These are phyloP conservation scores for Cydia strobilella DNA, from an alignment of 1,140 invertebrate species.

Conservation along the genomic window DNA sequence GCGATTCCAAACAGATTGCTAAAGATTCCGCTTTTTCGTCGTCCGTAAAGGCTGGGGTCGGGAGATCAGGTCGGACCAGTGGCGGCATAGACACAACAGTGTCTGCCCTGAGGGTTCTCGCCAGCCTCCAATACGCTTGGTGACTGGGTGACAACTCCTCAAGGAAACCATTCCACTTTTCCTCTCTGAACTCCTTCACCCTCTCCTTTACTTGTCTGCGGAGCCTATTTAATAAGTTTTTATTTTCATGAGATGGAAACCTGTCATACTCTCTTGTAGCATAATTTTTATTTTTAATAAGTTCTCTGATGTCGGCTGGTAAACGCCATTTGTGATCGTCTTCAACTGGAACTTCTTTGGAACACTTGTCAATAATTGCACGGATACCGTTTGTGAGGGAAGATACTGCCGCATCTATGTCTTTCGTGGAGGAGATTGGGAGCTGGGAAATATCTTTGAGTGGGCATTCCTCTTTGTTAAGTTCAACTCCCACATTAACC, in stretches of 20 bases:
- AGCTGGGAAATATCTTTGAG: too few species aligned
- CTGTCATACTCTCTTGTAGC: too few species aligned
- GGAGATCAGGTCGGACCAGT: neutral
- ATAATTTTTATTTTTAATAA: too few species aligned
- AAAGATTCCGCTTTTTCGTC: conserved; percentile 10
- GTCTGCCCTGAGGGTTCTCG: neutral
- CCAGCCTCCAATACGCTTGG: neutral
- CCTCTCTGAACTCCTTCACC: neutral
- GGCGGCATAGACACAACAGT: neutral
- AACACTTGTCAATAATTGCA: too few species aligned
- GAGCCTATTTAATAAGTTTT: neutral
- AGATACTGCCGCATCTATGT: too few species aligned
- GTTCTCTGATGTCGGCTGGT: too few species aligned
- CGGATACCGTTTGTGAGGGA: too few species aligned
- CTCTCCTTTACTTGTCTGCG: neutral
- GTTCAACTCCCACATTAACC: neutral
- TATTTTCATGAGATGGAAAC: too few species aligned
- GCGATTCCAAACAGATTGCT: neutral
- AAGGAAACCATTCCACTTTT: neutral
- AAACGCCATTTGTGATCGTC: too few species aligned
- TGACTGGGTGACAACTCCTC: neutral
- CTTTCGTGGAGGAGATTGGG: too few species aligned
- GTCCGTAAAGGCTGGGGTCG: conserved; percentile 19
- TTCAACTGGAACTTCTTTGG: too few species aligned
- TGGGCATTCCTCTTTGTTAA: too few species aligned